These are phyloP conservation scores for Corvus moneduloides DNA, from an alignment of 2,113 vertebrate species.

Conservation along the genomic window DNA sequence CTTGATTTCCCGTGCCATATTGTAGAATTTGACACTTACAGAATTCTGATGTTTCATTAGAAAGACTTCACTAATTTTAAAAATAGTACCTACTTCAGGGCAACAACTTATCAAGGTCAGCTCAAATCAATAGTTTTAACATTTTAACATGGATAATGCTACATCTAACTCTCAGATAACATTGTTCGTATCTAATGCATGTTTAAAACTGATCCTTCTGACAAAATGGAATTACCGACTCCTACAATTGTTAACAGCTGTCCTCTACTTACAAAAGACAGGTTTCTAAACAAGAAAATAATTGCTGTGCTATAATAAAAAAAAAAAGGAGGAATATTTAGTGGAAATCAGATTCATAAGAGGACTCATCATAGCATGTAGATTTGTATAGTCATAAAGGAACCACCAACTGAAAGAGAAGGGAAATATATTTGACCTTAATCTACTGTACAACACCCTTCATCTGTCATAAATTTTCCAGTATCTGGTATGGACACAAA, in stretches of 20 bases:
- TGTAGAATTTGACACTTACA: neutral
- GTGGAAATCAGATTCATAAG: neutral
- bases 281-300: neutral
- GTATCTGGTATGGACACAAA: neutral
- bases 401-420: neutral
- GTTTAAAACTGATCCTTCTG: neutral
- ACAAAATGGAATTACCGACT: neutral
- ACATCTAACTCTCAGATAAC: neutral
- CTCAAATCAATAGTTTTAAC: neutral
- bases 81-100: neutral
- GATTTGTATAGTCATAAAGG: neutral
- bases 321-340: neutral
- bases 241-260: neutral
- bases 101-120: neutral
- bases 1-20: neutral
- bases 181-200: neutral
- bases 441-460: neutral
- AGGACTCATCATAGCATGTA: neutral
- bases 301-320: neutral
- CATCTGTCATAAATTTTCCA: neutral
- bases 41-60: neutral
- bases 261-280: neutral
- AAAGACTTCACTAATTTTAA: neutral
- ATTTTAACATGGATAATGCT: neutral
- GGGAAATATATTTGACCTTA: neutral